Percentiles rank a stretch among this genome's conserved stretches.
These are phyloP conservation scores for Nerophis lumbriciformis DNA, from an alignment of 2,113 vertebrate genomes.

Conservation along the genomic window DNA sequence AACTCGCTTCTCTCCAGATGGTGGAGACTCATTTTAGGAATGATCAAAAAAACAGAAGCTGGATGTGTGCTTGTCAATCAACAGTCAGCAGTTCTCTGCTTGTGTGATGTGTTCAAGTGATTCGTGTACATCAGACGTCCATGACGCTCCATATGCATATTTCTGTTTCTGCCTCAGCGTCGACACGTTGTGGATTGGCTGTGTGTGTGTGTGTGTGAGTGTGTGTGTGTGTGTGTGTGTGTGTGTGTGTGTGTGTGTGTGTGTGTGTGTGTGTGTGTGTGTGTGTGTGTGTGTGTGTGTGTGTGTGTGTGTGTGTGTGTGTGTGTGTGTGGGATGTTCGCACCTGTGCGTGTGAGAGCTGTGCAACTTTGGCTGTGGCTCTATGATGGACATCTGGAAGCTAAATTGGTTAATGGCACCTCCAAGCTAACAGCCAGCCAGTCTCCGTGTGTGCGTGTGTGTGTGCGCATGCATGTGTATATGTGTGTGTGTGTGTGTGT, in stretches of 20 bases:
- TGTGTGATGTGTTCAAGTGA: conserved; percentile 47
- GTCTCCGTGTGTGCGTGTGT: conserved; percentile 6
- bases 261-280: too few species aligned
- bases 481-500: conserved; percentile 7
- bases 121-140: conserved; percentile 24
- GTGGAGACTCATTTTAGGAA: conserved; percentile 58
- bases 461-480: conserved; percentile 15
- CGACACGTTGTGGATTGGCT: conserved; percentile 37
- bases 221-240: conserved; percentile 3
- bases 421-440: conserved; percentile 63
- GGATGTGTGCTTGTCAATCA: conserved; percentile 58
- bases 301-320: conserved; percentile 9
- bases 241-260: conserved; percentile 10
- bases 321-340: conserved; percentile 39
- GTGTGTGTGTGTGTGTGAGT: too few species aligned
- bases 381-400: conserved; percentile 70
- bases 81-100: conserved; percentile 14
- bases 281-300: conserved; percentile 1
- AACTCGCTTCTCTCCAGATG: conserved; percentile 74
- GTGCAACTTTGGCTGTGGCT: conserved; percentile 60
- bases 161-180: conserved; percentile 29
- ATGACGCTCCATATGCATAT: conserved; percentile 34
- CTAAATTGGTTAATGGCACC: conserved; percentile 72
- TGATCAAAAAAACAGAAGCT: conserved; percentile 50
- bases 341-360: conserved; percentile 49